These are phyloP conservation scores for Agrilus planipennis DNA, from an alignment of 1,140 invertebrate genomes.

Conservation along the genomic window DNA sequence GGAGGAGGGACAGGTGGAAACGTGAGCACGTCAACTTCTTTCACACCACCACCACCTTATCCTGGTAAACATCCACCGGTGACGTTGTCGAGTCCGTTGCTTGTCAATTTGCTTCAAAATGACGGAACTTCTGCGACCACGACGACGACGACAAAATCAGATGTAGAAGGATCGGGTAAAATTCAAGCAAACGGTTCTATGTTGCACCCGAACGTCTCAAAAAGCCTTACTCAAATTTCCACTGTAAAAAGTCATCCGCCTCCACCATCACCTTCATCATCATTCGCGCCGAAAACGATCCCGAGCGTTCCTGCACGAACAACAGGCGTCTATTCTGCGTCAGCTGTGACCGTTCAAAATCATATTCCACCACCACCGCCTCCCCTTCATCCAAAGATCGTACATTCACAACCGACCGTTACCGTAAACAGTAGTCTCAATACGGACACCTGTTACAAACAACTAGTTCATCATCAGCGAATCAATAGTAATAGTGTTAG, in stretches of 20 bases:
- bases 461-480: too few relatives aligned
- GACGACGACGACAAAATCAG: background rate
- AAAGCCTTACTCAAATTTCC: background rate
- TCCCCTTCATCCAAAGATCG: too few relatives aligned
- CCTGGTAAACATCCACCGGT: conserved; percentile 41
- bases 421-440: conserved; percentile 6
- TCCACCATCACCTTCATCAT: background rate
- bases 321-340: background rate
- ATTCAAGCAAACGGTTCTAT: too few relatives aligned
- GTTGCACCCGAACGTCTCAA: background rate
- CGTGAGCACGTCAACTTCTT: conserved; percentile 10
- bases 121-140: conserved; percentile 43
- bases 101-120: conserved; percentile 85
- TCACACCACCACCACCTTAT: conserved; percentile 34
- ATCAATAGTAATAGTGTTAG: too few relatives aligned
- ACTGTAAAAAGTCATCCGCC: background rate
- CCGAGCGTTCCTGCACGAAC: conserved; percentile 1
- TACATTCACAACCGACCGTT: conserved; percentile 6
- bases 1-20: conserved; percentile 12
- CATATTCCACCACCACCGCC: too few relatives aligned
- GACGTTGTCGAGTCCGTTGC: conserved; percentile 73
- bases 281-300: background rate
- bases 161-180: background rate
- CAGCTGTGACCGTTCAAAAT: too few relatives aligned
- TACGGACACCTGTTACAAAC: too few relatives aligned